These are phyloP conservation scores for Serinus canaria DNA, from an alignment of 2,113 vertebrate genomes.

Conservation along the genomic window DNA sequence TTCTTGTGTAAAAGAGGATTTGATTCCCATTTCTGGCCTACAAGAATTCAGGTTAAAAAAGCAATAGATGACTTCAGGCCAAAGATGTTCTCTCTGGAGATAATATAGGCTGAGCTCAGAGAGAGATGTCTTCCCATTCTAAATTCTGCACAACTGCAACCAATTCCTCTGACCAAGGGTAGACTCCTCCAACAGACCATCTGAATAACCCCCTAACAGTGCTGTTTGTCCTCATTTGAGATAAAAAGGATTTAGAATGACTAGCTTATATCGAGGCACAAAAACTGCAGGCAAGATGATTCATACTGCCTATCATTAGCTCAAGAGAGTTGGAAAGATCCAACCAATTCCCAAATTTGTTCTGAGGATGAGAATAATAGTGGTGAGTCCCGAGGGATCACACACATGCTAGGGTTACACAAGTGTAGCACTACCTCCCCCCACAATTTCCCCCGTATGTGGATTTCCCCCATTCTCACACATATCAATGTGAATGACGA, in stretches of 20 bases:
- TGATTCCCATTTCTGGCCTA: not conserved
- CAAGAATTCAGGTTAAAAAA: not conserved
- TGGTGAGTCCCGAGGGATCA: not conserved
- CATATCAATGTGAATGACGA: no score
- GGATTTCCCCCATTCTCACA: not conserved
- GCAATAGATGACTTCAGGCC: not conserved
- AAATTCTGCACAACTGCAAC: not conserved
- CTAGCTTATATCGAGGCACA: not conserved
- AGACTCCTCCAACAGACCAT: not conserved
- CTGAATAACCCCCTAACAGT: not conserved
- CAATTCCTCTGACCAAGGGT: not conserved
- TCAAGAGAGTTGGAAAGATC: not conserved
- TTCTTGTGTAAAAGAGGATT: not conserved
- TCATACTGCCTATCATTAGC: not conserved
- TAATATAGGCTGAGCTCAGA: not conserved
- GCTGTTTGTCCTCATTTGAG: not conserved
- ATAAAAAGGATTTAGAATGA: not conserved
- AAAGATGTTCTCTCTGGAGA: not conserved
- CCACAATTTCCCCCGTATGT: rapidly evolving
- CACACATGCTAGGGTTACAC: not conserved
- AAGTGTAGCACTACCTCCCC: not conserved
- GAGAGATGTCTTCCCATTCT: not conserved
- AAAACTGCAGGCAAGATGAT: not conserved
- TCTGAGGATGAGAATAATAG: not conserved
- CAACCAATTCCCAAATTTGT: not conserved